A percentile compares a stretch with the other conserved stretches of the same genome.
phyloP scores from a whole-genome alignment of 2,797 vertebrate genomes.

The Oreonectes daqikongensis region DNA sequence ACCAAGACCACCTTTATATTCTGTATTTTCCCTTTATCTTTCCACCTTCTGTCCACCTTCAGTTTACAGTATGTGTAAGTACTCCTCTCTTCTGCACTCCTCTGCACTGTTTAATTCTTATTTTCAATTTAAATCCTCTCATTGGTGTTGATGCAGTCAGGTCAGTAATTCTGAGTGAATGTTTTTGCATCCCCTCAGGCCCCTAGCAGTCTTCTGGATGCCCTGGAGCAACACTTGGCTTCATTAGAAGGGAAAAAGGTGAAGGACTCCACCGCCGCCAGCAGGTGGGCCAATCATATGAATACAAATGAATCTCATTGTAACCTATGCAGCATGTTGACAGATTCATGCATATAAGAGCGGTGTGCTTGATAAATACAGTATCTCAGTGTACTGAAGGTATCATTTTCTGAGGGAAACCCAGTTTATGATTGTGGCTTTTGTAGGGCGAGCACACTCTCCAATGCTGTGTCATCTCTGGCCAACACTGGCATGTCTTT shows the following conservation, averaged over 20 bases:
- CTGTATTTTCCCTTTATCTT: slow-evolving; percentile 82
- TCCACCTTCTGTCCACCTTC: slow-evolving; percentile 76
- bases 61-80: slow-evolving; percentile 91
- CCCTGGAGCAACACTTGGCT: slow-evolving; percentile 97
- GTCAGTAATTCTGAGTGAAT: slow-evolving; percentile 22
- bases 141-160: slow-evolving; percentile 18
- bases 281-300: slow-evolving; percentile 81
- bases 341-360: background rate
- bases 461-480: slow-evolving; percentile 95
- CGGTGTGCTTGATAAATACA: background rate
- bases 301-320: slow-evolving; percentile 1
- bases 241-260: slow-evolving; percentile 99
- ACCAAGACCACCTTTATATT: slow-evolving; percentile 87
- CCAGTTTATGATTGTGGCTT: slow-evolving; percentile 27
- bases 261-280: slow-evolving; percentile 98
- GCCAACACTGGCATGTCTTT: slow-evolving; percentile 97
- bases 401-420: background rate
- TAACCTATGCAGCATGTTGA: background rate
- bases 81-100: slow-evolving; percentile 69
- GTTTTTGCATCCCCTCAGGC: slow-evolving; percentile 77
- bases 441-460: slow-evolving; percentile 94
- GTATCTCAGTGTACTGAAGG: background rate
- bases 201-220: slow-evolving; percentile 98
- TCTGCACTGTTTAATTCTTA: slow-evolving; percentile 68
- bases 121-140: slow-evolving; percentile 52